Base-by-base conservation (phyloP, 1,140 invertebrate genomes). In the Drosophila grimshawi region DNA sequence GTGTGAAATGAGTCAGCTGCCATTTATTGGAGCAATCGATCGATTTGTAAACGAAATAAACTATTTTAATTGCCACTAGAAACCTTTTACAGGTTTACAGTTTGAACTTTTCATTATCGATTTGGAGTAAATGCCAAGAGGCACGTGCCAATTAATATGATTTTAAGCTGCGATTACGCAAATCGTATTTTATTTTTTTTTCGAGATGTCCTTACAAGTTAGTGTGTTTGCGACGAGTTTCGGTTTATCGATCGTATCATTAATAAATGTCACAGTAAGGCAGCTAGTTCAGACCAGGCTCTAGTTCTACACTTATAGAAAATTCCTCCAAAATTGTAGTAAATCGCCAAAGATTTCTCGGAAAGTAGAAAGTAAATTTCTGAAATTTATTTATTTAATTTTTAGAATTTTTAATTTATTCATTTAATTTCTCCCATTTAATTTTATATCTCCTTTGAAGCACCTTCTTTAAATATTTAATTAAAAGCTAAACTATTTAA, bases 71-170 rank as follows among this genome's bases (percentile, higher is more conserved):
- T 64, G 64, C 48, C 52, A 60, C 35, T 41, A 46, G 49, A 51
- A 63, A 59, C 82, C 71, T 80, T 80, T 77, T 32, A 19, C 4
- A 37, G 52, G 48, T 76, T 82, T 79, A 83, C 63, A 80, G 65
- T 63, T 74, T 65, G 67, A 64, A 76, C 73, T 79, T 82, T 78
- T 39, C 48, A 77, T 37, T 88, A 88, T 86, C 85, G 83, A 88
- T 88, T 70, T 19, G 7, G 7, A 39, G 48, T 45, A 55, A 74
- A 67, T 61, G 77, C 45, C 64, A 68, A 56, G 35, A 53, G 70
- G 60, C 66, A 69, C 49, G 11, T 71, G 65, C 80, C 83, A 88
- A 86, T 86, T 86, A 86, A 83, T 88, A 69, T 64, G 80, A 88
- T 73, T 80, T 67, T 48, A 35, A 60, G 59, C 57, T 70, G 57